Evolutionary conservation across 2,888 invertebrate genomes (phyloP).

Genomic region (Ectemnius continuus): DNA sequence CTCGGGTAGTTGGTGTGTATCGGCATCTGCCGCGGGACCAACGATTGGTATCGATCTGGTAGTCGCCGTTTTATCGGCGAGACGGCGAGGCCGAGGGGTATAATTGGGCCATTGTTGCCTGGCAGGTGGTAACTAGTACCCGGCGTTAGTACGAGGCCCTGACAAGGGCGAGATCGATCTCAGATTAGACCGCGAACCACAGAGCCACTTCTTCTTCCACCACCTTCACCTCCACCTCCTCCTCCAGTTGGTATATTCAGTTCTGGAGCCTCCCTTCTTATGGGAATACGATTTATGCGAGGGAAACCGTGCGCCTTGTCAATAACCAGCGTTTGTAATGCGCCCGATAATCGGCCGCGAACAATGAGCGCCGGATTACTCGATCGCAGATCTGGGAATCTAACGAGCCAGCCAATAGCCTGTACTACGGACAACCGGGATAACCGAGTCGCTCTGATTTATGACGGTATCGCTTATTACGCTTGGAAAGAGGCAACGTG

Average conservation of each 20-base stretch:
- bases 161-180: conserved; percentile 58
- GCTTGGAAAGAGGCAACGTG: too few relatives aligned
- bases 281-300: conserved; percentile 42
- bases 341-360: conserved; percentile 40
- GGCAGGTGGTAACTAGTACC: conserved; percentile 58
- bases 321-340: conserved; percentile 24
- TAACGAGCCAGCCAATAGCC: conserved; percentile 28
- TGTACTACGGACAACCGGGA: too few relatives aligned
- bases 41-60: conserved; percentile 66
- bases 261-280: conserved; percentile 36
- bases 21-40: conserved; percentile 33
- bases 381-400: conserved; percentile 36
- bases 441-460: too few relatives aligned
- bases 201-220: too few relatives aligned
- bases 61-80: conserved; percentile 66
- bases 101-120: conserved; percentile 73
- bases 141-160: conserved; percentile 34
- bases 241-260: not conserved
- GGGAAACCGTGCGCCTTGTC: conserved; percentile 27
- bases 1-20: conserved; percentile 37
- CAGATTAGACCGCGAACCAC: conserved; percentile 41
- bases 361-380: conserved; percentile 44
- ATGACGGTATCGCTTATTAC: too few relatives aligned
- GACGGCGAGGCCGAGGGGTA: conserved; percentile 52
- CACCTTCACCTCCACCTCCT: not conserved